Evolutionary conservation across 1,140 invertebrate species (phyloP).

Genomic region (Metopolophium dirhodum): DNA sequence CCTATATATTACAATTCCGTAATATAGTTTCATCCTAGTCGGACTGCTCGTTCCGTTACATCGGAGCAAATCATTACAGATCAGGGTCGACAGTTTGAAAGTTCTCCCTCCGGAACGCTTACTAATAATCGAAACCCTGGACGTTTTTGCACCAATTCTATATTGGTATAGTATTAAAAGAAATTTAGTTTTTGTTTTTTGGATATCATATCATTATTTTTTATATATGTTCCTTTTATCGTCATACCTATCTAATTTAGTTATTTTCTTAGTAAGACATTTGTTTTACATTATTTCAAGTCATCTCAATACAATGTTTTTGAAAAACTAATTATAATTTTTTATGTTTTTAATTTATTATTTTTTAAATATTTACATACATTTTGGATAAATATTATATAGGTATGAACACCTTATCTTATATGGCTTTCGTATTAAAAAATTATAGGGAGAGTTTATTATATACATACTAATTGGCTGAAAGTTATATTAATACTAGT

Average conservation of each 20-base stretch:
- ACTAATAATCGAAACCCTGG: not conserved
- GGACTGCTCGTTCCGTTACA: not conserved
- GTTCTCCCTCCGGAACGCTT: not conserved
- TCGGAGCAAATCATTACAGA: not conserved
- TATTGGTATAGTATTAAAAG: not conserved
- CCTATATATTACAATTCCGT: not conserved
- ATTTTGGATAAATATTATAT: not conserved
- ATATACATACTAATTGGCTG: too few species aligned
- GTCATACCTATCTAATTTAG: too few species aligned
- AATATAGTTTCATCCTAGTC: not conserved
- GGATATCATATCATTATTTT: not conserved
- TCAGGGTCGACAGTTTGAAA: not conserved
- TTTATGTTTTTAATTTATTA: not conserved
- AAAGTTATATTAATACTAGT: too few species aligned
- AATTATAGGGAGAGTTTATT: too few species aligned
- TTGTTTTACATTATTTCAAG: not conserved
- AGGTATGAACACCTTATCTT: not conserved
- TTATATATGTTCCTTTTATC: not conserved
- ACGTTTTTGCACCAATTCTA: not conserved
- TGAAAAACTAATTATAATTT: not conserved
- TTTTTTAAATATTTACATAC: not conserved
- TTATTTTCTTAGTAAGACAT: too few species aligned
- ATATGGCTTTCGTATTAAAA: too few species aligned
- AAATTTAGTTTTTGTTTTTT: too few species aligned
- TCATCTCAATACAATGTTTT: not conserved